A percentile compares a stretch with the other conserved stretches of the same genome.
phyloP scores from a whole-genome alignment of 2,888 invertebrate genomes.

The Xylota sylvarum region DNA sequence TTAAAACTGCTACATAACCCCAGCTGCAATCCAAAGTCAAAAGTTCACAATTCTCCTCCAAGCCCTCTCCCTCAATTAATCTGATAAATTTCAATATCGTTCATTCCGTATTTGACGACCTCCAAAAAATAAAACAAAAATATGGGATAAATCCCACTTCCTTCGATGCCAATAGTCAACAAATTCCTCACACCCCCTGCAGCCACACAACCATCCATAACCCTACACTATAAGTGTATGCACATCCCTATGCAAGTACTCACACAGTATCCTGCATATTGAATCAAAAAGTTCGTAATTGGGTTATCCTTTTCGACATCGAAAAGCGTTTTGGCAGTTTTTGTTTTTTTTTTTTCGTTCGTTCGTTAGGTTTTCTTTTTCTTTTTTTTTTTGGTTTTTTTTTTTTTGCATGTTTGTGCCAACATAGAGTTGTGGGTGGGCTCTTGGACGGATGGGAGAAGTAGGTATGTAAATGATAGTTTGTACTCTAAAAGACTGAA shows the following conservation, averaged over 20 bases:
- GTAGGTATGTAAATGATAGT: slow-evolving; percentile 53
- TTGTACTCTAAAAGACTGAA: slow-evolving; percentile 32
- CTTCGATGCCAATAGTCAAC: slow-evolving; percentile 64
- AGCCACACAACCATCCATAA: slow-evolving; percentile 15
- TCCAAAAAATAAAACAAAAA: slow-evolving; percentile 45
- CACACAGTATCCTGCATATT: slow-evolving; percentile 74
- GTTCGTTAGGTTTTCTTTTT: neutral
- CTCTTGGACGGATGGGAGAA: slow-evolving; percentile 6
- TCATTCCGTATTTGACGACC: slow-evolving; percentile 55
- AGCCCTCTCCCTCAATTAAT: slow-evolving; percentile 41
- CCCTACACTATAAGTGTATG: slow-evolving; percentile 14
- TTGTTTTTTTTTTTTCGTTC: slow-evolving; percentile 11
- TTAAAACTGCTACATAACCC: slow-evolving; percentile 3
- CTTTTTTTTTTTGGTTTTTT: slow-evolving; percentile 7
- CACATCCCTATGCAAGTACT: slow-evolving; percentile 66
- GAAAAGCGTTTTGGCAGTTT: slow-evolving; percentile 72
- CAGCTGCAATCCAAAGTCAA: slow-evolving; percentile 31
- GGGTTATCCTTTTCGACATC: slow-evolving; percentile 77
- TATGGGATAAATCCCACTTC: slow-evolving; percentile 39
- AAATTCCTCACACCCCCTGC: slow-evolving; percentile 49
- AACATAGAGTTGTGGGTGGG: slow-evolving; percentile 15
- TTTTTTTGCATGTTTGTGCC: slow-evolving; percentile 34
- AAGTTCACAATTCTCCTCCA: slow-evolving; percentile 20
- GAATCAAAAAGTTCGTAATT: slow-evolving; percentile 77
- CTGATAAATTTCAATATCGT: slow-evolving; percentile 61